A percentile compares a stretch with the other conserved stretches of the same genome.
Evolutionary conservation across 2,888 invertebrate genomes (phyloP).

Genomic region (Ichneumon xanthorius): DNA sequence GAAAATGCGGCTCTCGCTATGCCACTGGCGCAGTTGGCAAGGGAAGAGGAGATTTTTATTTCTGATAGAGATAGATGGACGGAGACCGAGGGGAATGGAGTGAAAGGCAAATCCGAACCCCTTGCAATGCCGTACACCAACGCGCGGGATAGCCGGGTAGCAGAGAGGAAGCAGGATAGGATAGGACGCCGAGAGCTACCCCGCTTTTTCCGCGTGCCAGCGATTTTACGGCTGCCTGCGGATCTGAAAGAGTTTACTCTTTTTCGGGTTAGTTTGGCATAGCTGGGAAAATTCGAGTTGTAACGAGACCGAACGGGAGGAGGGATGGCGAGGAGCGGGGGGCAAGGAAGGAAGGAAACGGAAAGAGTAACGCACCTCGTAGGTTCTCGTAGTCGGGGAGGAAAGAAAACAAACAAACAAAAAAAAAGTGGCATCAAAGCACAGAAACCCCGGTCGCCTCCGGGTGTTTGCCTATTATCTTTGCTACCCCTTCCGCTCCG

Average conservation of each 20-base stretch:
- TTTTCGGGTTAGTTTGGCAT: slow-evolving; percentile 52
- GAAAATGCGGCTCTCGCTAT: neutral
- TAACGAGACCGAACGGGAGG: slow-evolving; percentile 33
- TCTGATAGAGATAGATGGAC: neutral
- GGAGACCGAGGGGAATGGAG: neutral
- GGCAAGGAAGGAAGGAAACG: slow-evolving; percentile 11
- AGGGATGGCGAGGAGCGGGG: slow-evolving; percentile 17
- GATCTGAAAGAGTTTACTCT: slow-evolving; percentile 50
- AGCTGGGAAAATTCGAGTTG: slow-evolving; percentile 54
- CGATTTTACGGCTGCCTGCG: slow-evolving; percentile 48
- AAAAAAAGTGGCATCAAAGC: slow-evolving; percentile 72
- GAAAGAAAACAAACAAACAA: slow-evolving; percentile 10
- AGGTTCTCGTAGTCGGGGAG: slow-evolving; percentile 29
- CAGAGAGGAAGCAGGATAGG: slow-evolving; percentile 27
- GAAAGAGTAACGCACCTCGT: slow-evolving; percentile 24
- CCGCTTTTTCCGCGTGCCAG: slow-evolving; percentile 34
- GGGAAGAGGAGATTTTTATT: slow-evolving; percentile 4
- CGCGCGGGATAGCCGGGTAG: neutral
- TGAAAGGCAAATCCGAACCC: slow-evolving; percentile 11
- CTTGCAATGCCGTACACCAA: neutral
- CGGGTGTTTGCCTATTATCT: slow-evolving; percentile 74
- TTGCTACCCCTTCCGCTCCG: slow-evolving; percentile 44
- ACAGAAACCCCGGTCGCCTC: slow-evolving; percentile 64
- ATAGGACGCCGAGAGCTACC: slow-evolving; percentile 25
- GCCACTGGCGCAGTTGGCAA: neutral